phyloP scores from a whole-genome alignment of 2,113 vertebrate species.

The Gorsachius goisagi region DNA sequence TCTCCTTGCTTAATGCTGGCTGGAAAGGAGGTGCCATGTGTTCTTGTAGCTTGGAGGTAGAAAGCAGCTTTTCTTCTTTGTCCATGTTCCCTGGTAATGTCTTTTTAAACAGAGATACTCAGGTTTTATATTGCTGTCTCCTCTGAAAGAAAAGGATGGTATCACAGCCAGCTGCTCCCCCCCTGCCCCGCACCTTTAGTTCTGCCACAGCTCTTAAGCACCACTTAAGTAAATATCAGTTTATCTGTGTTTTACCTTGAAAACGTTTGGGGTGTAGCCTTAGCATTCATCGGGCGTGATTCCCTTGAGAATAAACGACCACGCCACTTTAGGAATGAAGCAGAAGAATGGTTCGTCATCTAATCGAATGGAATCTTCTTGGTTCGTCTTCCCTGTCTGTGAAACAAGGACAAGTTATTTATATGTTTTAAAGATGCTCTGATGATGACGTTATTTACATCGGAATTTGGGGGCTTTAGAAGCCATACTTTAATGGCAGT shows the following conservation, averaged over 20 bases:
- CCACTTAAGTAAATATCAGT: neutral
- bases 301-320: neutral
- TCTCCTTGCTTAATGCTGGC: neutral
- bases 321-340: neutral
- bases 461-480: neutral
- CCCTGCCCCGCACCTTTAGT: neutral
- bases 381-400: neutral
- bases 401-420: neutral
- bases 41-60: neutral
- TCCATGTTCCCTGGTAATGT: fast-evolving
- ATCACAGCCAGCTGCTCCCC: neutral
- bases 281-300: fast-evolving
- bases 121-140: neutral
- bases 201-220: neutral
- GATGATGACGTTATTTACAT: neutral
- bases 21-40: neutral
- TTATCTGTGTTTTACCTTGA: neutral
- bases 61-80: neutral
- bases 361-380: neutral
- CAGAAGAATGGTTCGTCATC: neutral
- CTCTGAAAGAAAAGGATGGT: neutral
- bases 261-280: neutral
- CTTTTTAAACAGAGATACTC: neutral
- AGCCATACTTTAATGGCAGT: neutral
- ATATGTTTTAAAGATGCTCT: neutral